These are phyloP conservation scores for Pygocentrus nattereri DNA, from an alignment of 2,797 vertebrate species.

Conservation along the genomic window DNA sequence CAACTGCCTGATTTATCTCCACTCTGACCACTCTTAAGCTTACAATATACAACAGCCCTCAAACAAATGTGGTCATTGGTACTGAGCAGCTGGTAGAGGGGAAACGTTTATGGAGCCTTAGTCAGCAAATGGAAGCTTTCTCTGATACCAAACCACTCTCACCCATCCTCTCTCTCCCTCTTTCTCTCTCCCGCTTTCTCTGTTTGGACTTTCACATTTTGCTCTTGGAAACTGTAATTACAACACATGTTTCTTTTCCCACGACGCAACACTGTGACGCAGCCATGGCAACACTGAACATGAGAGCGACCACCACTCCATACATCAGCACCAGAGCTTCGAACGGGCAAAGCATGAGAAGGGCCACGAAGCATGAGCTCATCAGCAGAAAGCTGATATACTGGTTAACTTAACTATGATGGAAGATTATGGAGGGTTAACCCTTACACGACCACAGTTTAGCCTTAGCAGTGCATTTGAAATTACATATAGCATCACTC, in stretches of 20 bases:
- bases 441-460: not conserved
- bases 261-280: slow-evolving; percentile 25
- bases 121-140: not conserved
- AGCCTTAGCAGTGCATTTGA: too few species aligned
- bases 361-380: slow-evolving; percentile 42
- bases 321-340: slow-evolving; percentile 26
- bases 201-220: slow-evolving; percentile 22
- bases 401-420: slow-evolving; percentile 49
- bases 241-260: slow-evolving; percentile 40
- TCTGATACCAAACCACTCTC: slow-evolving; percentile 34
- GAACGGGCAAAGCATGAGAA: not conserved
- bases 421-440: not conserved
- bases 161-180: slow-evolving; percentile 7
- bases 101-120: slow-evolving; percentile 14
- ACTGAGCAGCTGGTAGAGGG: slow-evolving; percentile 8
- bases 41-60: slow-evolving; percentile 12
- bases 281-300: slow-evolving; percentile 37
- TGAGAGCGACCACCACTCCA: slow-evolving; percentile 22
- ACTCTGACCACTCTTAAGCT: slow-evolving; percentile 10
- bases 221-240: slow-evolving; percentile 38
- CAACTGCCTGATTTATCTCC: slow-evolving; percentile 11
- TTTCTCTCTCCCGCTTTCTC: slow-evolving; percentile 30
- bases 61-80: slow-evolving; percentile 21
- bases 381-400: slow-evolving; percentile 14
- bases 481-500: too few species aligned